These are phyloP conservation scores for Poecilia wingei DNA, from an alignment of 2,797 vertebrate genomes.

Conservation along the genomic window DNA sequence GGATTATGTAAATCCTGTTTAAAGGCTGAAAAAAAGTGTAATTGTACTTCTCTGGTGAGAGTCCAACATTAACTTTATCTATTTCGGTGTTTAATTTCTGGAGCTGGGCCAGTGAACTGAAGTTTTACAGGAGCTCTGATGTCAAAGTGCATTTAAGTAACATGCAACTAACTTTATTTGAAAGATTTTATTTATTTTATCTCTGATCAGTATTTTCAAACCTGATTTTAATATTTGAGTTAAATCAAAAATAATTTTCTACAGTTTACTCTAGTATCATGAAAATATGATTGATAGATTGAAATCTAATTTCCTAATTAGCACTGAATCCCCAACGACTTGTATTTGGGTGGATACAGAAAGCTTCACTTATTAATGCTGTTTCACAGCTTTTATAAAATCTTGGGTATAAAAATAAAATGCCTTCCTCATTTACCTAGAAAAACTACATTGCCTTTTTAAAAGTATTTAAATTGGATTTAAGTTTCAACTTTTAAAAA, in stretches of 20 bases:
- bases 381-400: not conserved
- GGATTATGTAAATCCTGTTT: not conserved
- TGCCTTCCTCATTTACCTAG: not conserved
- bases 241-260: not conserved
- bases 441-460: not conserved
- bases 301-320: not conserved
- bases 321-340: not conserved
- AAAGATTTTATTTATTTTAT: not conserved
- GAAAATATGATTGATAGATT: not conserved
- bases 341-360: not conserved
- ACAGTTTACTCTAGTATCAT: not conserved
- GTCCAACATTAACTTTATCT: not conserved
- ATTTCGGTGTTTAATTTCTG: not conserved
- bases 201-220: not conserved
- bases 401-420: not conserved
- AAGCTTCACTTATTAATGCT: not conserved
- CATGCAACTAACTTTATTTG: not conserved
- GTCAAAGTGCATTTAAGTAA: not conserved
- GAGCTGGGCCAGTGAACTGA: not conserved
- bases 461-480: not conserved
- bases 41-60: not conserved
- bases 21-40: not conserved
- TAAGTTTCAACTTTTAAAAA: not conserved
- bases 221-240: not conserved
- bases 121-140: not conserved